A percentile compares a stretch with the other conserved stretches of the same genome.
Conservation (phyloP, 2,113 vertebrate species). For the Hippocampus abdominalis region DNA sequence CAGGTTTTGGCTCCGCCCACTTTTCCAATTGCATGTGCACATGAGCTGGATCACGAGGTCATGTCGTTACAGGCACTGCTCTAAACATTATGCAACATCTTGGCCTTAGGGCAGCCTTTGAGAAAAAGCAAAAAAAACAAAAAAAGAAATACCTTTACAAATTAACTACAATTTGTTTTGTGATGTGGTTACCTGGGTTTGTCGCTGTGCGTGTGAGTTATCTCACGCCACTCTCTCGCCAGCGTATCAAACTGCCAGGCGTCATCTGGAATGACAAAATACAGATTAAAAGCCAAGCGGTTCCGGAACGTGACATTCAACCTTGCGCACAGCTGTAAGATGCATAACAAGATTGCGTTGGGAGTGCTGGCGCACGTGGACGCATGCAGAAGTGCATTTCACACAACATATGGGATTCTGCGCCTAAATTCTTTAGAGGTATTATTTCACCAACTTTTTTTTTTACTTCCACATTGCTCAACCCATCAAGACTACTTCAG, state of each 20-base stretch:
- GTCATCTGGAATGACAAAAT: slow-evolving; percentile 72
- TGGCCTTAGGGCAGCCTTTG: not conserved
- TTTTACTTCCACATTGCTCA: no score
- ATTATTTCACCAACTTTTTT: no score
- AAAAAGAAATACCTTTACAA: not conserved
- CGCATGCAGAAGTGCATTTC: not conserved
- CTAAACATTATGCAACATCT: not conserved
- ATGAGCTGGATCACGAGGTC: not conserved
- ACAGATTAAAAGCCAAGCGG: not conserved
- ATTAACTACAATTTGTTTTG: not conserved
- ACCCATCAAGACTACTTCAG: no score
- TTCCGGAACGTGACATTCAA: not conserved
- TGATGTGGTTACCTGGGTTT: slow-evolving; percentile 80
- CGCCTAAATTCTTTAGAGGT: no score
- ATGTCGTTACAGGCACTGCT: not conserved
- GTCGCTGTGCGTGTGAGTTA: slow-evolving; percentile 78
- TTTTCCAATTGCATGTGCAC: not conserved
- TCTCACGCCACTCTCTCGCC: slow-evolving; percentile 80
- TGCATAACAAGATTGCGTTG: not conserved
- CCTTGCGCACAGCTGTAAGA: not conserved
- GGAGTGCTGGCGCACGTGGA: not conserved
- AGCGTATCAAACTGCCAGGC: slow-evolving; percentile 83
- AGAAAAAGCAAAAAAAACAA: not conserved
- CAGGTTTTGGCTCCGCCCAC: not conserved
- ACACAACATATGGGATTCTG: not conserved